A percentile compares a stretch with the other conserved stretches of the same genome.
phyloP scores from a whole-genome alignment of 1,140 invertebrate genomes.

The Ceratosolen solmsi region DNA sequence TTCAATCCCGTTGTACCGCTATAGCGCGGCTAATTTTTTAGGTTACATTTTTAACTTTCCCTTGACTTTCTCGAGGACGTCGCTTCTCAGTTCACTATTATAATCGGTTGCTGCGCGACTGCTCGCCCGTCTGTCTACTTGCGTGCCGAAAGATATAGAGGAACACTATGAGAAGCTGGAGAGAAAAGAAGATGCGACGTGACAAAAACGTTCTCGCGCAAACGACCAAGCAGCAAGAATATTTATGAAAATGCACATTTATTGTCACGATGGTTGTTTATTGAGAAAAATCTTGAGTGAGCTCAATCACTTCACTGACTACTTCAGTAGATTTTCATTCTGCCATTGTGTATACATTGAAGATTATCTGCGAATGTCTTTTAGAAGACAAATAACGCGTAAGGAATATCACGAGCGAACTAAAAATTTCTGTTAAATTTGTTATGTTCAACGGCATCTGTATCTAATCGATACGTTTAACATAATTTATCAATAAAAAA shows the following conservation, averaged over 20 bases:
- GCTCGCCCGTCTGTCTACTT: conserved; percentile 22
- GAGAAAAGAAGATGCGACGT: conserved; percentile 9
- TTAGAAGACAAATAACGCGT: conserved; percentile 33
- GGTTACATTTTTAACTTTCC: conserved; percentile 38
- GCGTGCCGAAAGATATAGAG: neutral
- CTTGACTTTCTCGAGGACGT: conserved; percentile 38
- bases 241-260: conserved; percentile 51
- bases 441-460: too few relatives aligned
- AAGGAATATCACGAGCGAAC: too few relatives aligned
- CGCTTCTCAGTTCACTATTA: neutral
- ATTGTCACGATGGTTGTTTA: conserved; percentile 33
- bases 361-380: conserved; percentile 36
- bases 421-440: too few relatives aligned
- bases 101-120: neutral
- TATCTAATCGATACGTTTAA: too few relatives aligned
- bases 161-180: neutral
- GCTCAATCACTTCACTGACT: conserved; percentile 31
- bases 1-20: neutral
- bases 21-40: conserved; percentile 36
- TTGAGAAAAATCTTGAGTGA: neutral
- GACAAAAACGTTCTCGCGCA: conserved; percentile 41
- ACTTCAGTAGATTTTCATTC: too few relatives aligned
- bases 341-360: conserved; percentile 25
- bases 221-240: neutral
- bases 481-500: too few relatives aligned